phyloP scores from a whole-genome alignment of 2,888 invertebrate species.

The Muschampia plurimacula region DNA sequence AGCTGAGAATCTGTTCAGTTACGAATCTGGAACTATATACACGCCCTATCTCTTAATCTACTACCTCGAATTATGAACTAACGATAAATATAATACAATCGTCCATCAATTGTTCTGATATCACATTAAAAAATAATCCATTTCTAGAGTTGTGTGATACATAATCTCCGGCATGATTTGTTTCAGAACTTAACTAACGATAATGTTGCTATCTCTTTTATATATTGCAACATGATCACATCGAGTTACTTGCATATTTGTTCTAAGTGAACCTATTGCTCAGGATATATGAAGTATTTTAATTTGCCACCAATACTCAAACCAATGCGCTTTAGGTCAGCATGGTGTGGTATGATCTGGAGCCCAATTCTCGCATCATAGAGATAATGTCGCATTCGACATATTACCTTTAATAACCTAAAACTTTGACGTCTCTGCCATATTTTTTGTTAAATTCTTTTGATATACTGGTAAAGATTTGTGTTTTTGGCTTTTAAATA shows the following conservation, averaged over 20 bases:
- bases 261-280: background rate
- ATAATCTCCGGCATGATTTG: background rate
- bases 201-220: background rate
- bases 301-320: no score
- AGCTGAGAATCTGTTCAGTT: no score
- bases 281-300: no score
- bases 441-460: no score
- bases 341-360: background rate
- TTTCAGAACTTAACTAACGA: background rate
- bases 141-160: background rate
- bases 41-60: background rate
- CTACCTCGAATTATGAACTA: background rate
- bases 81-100: background rate
- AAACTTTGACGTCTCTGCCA: no score
- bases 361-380: no score
- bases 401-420: no score
- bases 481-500: no score
- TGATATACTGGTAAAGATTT: no score
- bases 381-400: no score
- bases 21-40: background rate
- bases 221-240: background rate
- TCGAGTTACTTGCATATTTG: background rate
- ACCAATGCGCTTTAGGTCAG: no score
- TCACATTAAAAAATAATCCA: background rate
- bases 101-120: background rate